A percentile compares a stretch with the other conserved stretches of the same genome.
Evolutionary conservation across 2,888 invertebrate genomes (phyloP).

Genomic region (Apotomis betuletana): DNA sequence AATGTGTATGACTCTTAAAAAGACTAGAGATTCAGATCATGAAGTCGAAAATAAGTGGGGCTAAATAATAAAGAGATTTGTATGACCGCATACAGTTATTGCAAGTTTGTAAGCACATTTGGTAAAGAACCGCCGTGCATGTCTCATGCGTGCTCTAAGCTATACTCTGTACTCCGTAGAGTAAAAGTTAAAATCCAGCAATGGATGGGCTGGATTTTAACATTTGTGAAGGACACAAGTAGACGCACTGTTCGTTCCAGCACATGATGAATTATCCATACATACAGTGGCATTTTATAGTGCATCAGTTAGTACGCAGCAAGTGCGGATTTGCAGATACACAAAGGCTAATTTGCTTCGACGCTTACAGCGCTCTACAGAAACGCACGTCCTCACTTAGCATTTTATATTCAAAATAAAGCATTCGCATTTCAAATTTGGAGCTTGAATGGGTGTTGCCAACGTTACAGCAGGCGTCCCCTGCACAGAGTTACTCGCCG

Average conservation of each 20-base stretch:
- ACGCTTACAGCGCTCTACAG: constrained; percentile 12
- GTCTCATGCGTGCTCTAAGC: no score
- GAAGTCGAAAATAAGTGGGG: no score
- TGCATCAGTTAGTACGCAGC: neutral
- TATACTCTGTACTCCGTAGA: no score
- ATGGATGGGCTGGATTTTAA: neutral
- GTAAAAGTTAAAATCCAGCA: no score
- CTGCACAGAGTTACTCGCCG: constrained; percentile 87
- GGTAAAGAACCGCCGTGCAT: no score
- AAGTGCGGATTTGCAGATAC: neutral
- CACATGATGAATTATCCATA: neutral
- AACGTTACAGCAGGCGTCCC: constrained; percentile 81
- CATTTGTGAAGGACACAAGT: neutral
- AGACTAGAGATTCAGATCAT: no score
- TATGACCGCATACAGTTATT: neutral
- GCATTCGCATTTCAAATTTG: constrained; percentile 51
- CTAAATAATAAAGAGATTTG: neutral
- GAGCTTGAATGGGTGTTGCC: constrained; percentile 80
- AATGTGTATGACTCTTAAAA: no score
- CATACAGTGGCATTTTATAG: neutral
- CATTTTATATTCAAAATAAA: constrained; percentile 20
- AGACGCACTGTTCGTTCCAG: neutral
- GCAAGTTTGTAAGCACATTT: no score
- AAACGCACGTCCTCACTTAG: constrained; percentile 17
- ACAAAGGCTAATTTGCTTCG: neutral